Evolutionary conservation across 2,113 vertebrate species (phyloP).

Genomic region (Anarrhichthys ocellatus): DNA sequence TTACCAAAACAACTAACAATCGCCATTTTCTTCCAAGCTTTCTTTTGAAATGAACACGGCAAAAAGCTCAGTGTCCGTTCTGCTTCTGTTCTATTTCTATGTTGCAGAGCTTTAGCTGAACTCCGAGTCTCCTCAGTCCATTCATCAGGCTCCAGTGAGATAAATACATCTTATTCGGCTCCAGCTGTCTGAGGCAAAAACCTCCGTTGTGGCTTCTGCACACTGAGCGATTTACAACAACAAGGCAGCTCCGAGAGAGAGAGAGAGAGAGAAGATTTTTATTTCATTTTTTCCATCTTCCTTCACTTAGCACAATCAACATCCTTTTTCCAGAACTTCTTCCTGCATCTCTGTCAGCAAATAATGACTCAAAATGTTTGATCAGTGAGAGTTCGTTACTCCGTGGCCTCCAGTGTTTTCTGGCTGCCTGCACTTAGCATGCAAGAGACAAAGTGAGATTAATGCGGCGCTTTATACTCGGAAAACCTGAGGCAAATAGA

Average conservation of each 20-base stretch:
- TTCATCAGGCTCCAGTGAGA: slow-evolving; percentile 32
- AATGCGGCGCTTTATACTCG: slow-evolving; percentile 31
- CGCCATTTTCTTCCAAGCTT: no score
- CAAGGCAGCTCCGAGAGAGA: neutral
- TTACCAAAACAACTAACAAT: no score
- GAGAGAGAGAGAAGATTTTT: neutral
- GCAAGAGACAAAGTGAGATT: slow-evolving; percentile 56
- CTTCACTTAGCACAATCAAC: slow-evolving; percentile 37
- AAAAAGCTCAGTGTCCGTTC: neutral
- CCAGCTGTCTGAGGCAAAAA: slow-evolving; percentile 38
- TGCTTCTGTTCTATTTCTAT: neutral
- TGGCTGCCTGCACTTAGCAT: slow-evolving; percentile 48
- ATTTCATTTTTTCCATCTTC: neutral
- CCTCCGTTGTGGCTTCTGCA: neutral
- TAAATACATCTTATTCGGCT: slow-evolving; percentile 19
- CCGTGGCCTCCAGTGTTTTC: slow-evolving; percentile 22
- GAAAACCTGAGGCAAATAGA: slow-evolving; percentile 38
- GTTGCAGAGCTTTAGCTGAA: neutral
- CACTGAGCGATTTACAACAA: neutral
- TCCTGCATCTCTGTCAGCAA: slow-evolving; percentile 3
- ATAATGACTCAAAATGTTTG: slow-evolving; percentile 41
- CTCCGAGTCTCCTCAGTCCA: slow-evolving; percentile 13
- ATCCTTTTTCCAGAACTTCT: neutral
- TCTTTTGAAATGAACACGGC: no score
- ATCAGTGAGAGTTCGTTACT: slow-evolving; percentile 19